Base-by-base conservation (phyloP, 2,113 vertebrate genomes). In the Eclectus roratus region DNA sequence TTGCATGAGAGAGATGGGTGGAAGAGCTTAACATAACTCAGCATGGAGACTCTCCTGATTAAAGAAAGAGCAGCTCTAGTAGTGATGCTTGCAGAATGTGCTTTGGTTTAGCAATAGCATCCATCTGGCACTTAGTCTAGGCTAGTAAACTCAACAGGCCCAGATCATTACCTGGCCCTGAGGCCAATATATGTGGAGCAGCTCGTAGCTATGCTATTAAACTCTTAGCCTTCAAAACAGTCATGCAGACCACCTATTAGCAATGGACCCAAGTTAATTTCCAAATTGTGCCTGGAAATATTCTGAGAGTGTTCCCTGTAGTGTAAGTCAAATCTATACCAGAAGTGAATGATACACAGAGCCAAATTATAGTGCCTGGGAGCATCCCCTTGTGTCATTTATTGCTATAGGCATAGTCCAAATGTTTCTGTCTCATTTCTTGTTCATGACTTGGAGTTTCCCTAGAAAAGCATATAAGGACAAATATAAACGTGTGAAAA, bases 201-300 rank as follows among this genome's bases (percentile, higher is more conserved):
- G 66, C 31, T 77, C 58, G 41, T 1, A 39, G 78, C 53, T 61
- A 0, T 37, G 31, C 44, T 82, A 6, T 27, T 35, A 56, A 87
- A 80, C 29, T 41, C 53, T 58, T 3, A 12, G 23, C 24, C 63
- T 90, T 27, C 84, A n/a, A 33, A 89, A 21, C 8, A 95, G 74
- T 31, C 35, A 3, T n/a, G 35, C 29, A 82, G 63, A 87, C 68
- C 68, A 83, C 68, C 88, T 90, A 14, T 72, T 13, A 72, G n/a
- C 63, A 49, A 23, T 4, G 53, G 76, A 37, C 49, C 31, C 44
- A 16, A 83, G 37, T 28, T 83, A 80, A 47, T 49, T 91, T 63
- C 63, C 60, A 80, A 46, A 81, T 25, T 53, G n/a, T 39, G 7
- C 88, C 79, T 88, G 88, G 85, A 93, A 95, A 58, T 17, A 35